Percentiles rank a stretch among this genome's conserved stretches.
Evolutionary conservation across 2,888 invertebrate genomes (phyloP).

Genomic region (Rhorus exstirpatorius): DNA sequence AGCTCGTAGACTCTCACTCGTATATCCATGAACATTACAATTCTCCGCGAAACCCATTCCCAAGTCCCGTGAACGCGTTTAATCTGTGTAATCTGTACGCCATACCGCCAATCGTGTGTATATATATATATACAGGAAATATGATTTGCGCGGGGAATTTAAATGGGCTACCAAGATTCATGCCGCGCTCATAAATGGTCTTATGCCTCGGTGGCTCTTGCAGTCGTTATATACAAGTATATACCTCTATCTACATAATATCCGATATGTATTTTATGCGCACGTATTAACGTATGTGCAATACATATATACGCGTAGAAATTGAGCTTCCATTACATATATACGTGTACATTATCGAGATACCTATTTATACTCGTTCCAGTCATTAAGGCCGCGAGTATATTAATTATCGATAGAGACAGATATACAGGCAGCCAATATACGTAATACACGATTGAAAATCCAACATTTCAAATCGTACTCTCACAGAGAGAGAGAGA

Average conservation of each 20-base stretch:
- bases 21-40: background rate
- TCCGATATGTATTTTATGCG: background rate
- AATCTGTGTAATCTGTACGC: constrained; percentile 62
- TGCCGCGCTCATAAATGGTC: constrained; percentile 54
- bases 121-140: constrained; percentile 3
- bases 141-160: constrained; percentile 60
- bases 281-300: constrained; percentile 12
- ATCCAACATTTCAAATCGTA: constrained; percentile 45
- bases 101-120: constrained; percentile 21
- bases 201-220: constrained; percentile 25
- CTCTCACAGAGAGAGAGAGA: constrained; percentile 1
- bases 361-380: constrained; percentile 48
- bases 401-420: constrained; percentile 62
- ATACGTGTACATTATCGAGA: constrained; percentile 50
- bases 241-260: background rate
- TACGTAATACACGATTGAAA: constrained; percentile 42
- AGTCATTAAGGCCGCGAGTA: constrained; percentile 64
- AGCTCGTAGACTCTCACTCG: constrained; percentile 29
- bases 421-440: constrained; percentile 18
- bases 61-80: constrained; percentile 30
- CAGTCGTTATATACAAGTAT: background rate
- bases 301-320: constrained; percentile 11
- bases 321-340: constrained; percentile 20
- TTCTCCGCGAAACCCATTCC: background rate
- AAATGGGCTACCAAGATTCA: constrained; percentile 53